Evolutionary conservation across 2,888 invertebrate genomes (phyloP).

Genomic region (Gymnoscelis rufifasciata): DNA sequence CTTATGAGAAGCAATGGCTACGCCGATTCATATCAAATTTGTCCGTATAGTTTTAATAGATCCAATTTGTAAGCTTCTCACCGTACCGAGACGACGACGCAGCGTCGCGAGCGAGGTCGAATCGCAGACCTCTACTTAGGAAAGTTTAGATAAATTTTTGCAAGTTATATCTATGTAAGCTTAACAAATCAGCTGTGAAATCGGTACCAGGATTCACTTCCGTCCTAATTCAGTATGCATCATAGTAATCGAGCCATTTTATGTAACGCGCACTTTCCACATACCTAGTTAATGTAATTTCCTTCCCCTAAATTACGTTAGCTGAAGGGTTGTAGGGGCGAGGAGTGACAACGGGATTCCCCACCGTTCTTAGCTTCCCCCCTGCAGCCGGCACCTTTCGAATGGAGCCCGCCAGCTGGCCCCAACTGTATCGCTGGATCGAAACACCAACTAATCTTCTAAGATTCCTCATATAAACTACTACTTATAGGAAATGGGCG

Average conservation of each 20-base stretch:
- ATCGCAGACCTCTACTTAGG: conserved; percentile 53
- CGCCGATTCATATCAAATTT: conserved; percentile 77
- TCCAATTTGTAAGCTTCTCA: conserved; percentile 75
- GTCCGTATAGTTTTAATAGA: conserved; percentile 77
- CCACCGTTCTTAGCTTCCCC: conserved; percentile 31
- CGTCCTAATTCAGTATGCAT: conserved; percentile 79
- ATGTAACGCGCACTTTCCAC: conserved; percentile 75
- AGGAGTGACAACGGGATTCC: conserved; percentile 32
- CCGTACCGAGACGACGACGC: conserved; percentile 60
- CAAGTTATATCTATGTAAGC: conserved; percentile 74
- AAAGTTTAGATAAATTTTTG: conserved; percentile 69
- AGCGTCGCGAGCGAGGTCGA: conserved; percentile 47
- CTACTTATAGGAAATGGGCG: too few relatives aligned
- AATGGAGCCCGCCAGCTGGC: conserved; percentile 19
- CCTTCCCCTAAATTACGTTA: conserved; percentile 72
- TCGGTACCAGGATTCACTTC: conserved; percentile 79
- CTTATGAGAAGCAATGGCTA: conserved; percentile 72
- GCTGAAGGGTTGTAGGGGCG: conserved; percentile 37
- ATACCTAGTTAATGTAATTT: conserved; percentile 68
- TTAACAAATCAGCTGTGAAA: conserved; percentile 76
- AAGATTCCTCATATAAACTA: too few relatives aligned
- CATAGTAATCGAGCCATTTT: conserved; percentile 79
- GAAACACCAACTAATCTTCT: conserved; percentile 6
- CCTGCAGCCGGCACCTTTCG: conserved; percentile 26
- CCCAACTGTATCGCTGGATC: conserved; percentile 12